Evolutionary conservation across 2,797 vertebrate species (phyloP).

Genomic region (Phrynocephalus forsythii): DNA sequence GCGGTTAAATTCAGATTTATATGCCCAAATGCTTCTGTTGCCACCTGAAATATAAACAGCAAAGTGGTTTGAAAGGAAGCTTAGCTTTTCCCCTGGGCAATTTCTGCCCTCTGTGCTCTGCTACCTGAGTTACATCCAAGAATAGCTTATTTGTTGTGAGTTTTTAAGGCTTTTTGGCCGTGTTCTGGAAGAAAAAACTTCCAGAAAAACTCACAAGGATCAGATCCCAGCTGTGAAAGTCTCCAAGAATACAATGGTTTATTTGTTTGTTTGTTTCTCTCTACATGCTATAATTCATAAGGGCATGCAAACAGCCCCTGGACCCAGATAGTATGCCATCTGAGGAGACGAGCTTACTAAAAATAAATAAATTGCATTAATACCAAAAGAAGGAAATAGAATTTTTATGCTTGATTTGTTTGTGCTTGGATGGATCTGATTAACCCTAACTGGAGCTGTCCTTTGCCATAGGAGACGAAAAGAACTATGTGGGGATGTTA

Average conservation of each 20-base stretch:
- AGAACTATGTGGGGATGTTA: constrained; percentile 69
- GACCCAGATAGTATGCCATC: constrained; percentile 63
- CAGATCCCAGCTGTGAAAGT: no score
- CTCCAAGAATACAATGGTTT: background rate
- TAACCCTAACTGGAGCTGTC: constrained; percentile 69
- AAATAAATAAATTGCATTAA: constrained; percentile 66
- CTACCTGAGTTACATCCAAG: constrained; percentile 53
- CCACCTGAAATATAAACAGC: constrained; percentile 60
- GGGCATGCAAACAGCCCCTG: constrained; percentile 66
- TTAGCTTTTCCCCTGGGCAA: constrained; percentile 30
- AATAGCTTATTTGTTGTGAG: constrained; percentile 51
- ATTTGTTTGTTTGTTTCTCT: constrained; percentile 44
- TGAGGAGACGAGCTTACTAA: constrained; percentile 70
- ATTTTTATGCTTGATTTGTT: constrained; percentile 73
- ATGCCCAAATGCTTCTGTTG: constrained; percentile 62
- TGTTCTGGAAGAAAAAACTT: no score
- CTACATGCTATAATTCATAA: constrained; percentile 70
- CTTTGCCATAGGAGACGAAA: constrained; percentile 67
- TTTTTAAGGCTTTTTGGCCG: no score
- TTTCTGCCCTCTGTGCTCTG: constrained; percentile 63
- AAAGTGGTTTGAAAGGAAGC: constrained; percentile 37
- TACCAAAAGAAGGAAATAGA: constrained; percentile 72
- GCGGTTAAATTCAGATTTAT: constrained; percentile 68
- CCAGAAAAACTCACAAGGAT: no score
- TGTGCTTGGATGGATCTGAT: constrained; percentile 66